Conservation (phyloP, 1,140 invertebrate genomes). For the Branchinecta lindahli region DNA sequence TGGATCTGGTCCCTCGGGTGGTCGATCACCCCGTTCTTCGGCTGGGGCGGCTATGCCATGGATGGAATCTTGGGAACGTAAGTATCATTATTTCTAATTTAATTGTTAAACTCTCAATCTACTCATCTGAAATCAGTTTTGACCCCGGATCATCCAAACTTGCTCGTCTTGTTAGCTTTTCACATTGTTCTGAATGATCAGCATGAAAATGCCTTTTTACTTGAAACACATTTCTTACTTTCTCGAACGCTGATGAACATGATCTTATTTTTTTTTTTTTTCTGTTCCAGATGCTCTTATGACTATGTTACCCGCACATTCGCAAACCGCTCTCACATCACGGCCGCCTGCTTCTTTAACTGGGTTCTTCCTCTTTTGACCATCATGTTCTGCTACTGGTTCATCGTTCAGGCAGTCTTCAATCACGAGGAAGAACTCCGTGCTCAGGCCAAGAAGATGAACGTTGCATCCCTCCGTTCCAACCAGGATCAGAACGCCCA, state of each 20-base stretch:
- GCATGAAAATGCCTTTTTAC: no score
- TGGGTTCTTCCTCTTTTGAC: conserved; percentile 28
- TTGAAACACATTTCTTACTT: no score
- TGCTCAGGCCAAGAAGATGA: conserved; percentile 29
- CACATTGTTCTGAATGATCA: no score
- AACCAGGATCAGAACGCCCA: conserved; percentile 32
- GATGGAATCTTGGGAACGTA: conserved; percentile 20
- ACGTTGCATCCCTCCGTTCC: conserved; percentile 27
- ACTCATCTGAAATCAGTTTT: no score
- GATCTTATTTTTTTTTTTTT: no score
- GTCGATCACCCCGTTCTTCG: conserved; percentile 26
- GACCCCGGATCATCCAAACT: no score
- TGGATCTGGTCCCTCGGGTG: conserved; percentile 26
- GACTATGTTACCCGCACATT: conserved; percentile 8
- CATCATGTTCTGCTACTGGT: conserved; percentile 31
- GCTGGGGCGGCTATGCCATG: conserved; percentile 26
- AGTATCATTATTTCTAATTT: neutral
- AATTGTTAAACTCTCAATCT: no score
- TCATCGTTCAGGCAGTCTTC: conserved; percentile 32
- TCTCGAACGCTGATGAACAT: no score
- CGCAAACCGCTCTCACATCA: conserved; percentile 20
- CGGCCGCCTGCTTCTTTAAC: conserved; percentile 22
- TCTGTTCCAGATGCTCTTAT: conserved; percentile 11
- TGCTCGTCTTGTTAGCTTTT: no score
- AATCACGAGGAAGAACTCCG: conserved; percentile 33